Evolutionary conservation across 1,140 invertebrate species (phyloP).

Genomic region (Drosophila athabasca): DNA sequence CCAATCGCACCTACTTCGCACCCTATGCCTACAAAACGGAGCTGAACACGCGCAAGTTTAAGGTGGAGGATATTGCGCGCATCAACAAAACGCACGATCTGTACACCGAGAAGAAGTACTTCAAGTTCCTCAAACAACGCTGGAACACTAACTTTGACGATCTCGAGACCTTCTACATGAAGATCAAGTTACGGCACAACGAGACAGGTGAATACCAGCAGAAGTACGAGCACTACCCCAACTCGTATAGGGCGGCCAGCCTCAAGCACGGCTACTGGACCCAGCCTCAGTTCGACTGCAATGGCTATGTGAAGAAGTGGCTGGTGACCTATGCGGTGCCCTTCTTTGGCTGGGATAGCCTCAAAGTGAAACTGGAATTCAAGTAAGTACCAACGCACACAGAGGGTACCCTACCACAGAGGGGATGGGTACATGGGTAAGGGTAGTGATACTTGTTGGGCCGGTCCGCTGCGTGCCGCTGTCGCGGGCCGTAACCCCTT

Average conservation of each 20-base stretch:
- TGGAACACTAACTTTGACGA: conserved; percentile 97
- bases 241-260: conserved; percentile 93
- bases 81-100: conserved; percentile 91
- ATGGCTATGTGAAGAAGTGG: conserved; percentile 96
- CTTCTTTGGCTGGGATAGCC: conserved; percentile 98
- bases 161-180: conserved; percentile 95
- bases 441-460: conserved; percentile 37
- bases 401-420: background rate
- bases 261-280: conserved; percentile 96
- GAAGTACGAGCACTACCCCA: conserved; percentile 95
- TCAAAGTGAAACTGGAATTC: conserved; percentile 95
- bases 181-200: conserved; percentile 95
- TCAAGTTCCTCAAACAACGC: conserved; percentile 93
- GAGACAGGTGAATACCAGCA: conserved; percentile 92
- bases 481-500: conserved; percentile 65
- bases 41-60: conserved; percentile 92
- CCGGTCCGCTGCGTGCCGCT: conserved; percentile 65
- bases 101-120: conserved; percentile 94
- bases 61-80: conserved; percentile 93
- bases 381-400: conserved; percentile 89
- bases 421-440: conserved; percentile 7
- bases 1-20: conserved; percentile 95
- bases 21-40: conserved; percentile 96
- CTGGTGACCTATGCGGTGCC: conserved; percentile 96
- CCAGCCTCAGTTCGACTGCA: conserved; percentile 96